Evolutionary conservation across 2,888 invertebrate species (phyloP), one percentile per base, ranked within the genome.

Genomic region (Erebia ligea): DNA sequence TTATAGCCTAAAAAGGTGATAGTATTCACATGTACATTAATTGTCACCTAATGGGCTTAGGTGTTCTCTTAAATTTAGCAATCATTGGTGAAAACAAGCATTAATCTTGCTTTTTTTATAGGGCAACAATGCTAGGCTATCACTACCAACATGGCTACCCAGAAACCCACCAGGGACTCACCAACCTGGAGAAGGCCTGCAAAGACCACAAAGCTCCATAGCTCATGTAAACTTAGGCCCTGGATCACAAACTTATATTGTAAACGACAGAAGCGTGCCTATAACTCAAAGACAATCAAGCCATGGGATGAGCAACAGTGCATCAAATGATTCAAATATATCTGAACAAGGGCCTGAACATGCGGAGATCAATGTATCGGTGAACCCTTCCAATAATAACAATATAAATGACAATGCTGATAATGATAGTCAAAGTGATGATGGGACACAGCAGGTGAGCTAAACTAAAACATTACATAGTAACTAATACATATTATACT

Each of bases 361-460:
- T 11, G 83, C 82, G 1, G 92, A 92, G 70, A 88, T 90, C 65
- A 91, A 91, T 81, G 86, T 87, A 5, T 90, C 92, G 0, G 88
- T 91, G 34, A 92, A 92, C 76, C 91, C 92, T 0, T 86, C 91
- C 2, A 92, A 92, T 74, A 92, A 92, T 72, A 92, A 92, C 74
- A 92, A 93, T 74, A 90, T 91, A 68, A 86, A 90, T 83, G 91
- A 92, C 72, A 90, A 89, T 80, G 84, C 83, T 40, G 93, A 92
- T 73, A 91, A 90, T 84, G 92, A 92, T 48, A 92, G 90, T 70
- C 89, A 90, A 75, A 92, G 93, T 83, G 93, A 93, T 70, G 92
- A 92, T 82, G 91, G 91, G 10, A 82, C 86, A 65, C 90, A 89
- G 73, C 91, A 91, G 90, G 93, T 92, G 76, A 76, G 76, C 17